Percentiles rank a stretch among this genome's conserved stretches.
phyloP scores from a whole-genome alignment of 2,888 invertebrate genomes.

The Selenia dentaria region DNA sequence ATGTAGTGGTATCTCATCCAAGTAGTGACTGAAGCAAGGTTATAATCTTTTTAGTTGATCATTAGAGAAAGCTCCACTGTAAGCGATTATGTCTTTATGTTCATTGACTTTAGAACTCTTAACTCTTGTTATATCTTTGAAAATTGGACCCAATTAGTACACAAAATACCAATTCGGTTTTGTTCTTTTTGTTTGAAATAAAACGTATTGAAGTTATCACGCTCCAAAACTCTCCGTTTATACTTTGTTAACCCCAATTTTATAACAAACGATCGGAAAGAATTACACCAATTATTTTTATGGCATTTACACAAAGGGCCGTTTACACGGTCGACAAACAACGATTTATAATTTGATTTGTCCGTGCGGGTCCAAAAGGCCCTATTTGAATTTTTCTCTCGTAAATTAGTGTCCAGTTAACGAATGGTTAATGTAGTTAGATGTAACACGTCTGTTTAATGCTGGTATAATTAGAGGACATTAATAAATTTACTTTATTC shows the following conservation, averaged over 20 bases:
- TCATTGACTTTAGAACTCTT: too few relatives aligned
- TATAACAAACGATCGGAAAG: slow-evolving; percentile 56
- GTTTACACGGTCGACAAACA: slow-evolving; percentile 34
- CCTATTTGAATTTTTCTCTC: slow-evolving; percentile 36
- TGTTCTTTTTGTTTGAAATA: too few relatives aligned
- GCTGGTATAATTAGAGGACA: slow-evolving; percentile 31
- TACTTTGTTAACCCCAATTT: slow-evolving; percentile 16
- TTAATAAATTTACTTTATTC: slow-evolving; percentile 23
- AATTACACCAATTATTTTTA: slow-evolving; percentile 75
- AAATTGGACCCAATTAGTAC: too few relatives aligned
- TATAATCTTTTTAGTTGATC: too few relatives aligned
- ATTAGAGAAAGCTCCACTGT: too few relatives aligned
- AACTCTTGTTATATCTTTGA: too few relatives aligned
- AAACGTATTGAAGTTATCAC: too few relatives aligned
- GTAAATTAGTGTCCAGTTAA: slow-evolving; percentile 31
- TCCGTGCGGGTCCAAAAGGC: slow-evolving; percentile 26
- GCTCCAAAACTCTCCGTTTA: slow-evolving; percentile 1
- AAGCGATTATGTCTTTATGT: too few relatives aligned
- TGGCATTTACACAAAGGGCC: slow-evolving; percentile 42
- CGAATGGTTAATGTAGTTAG: slow-evolving; percentile 29
- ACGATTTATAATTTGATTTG: slow-evolving; percentile 36
- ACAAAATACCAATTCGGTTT: too few relatives aligned
- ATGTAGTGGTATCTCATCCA: too few relatives aligned
- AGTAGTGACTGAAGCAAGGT: too few relatives aligned
- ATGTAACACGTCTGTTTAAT: slow-evolving; percentile 22